phyloP scores from a whole-genome alignment of 2,797 vertebrate genomes.

The Diplodus puntazzo region DNA sequence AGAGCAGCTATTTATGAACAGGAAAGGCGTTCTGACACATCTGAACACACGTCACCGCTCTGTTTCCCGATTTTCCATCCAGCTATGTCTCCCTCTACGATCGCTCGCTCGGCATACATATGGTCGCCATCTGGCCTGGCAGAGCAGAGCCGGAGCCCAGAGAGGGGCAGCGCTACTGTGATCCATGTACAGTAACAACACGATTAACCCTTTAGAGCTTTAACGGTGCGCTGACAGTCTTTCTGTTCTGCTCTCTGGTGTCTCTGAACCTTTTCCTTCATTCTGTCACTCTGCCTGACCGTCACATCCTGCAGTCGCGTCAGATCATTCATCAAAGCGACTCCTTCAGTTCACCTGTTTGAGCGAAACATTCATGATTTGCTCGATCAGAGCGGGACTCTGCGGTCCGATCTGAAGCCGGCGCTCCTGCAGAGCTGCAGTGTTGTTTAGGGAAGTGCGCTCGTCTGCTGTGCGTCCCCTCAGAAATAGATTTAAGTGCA shows the following conservation, averaged over 20 bases:
- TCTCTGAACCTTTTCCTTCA: conserved; percentile 2
- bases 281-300: background rate
- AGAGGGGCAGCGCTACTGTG: conserved; percentile 64
- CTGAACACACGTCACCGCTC: conserved; percentile 61
- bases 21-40: conserved; percentile 54
- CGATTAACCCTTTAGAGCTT: conserved; percentile 76
- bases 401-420: conserved; percentile 26
- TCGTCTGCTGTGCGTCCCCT: conserved; percentile 54
- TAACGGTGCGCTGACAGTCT: conserved; percentile 5
- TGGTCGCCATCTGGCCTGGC: conserved; percentile 86
- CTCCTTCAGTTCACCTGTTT: conserved; percentile 19
- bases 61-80: conserved; percentile 63
- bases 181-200: conserved; percentile 71
- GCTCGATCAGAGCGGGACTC: conserved; percentile 33
- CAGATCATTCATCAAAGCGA: conserved; percentile 3
- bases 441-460: conserved; percentile 58
- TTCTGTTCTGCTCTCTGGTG: background rate
- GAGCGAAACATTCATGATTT: conserved; percentile 6
- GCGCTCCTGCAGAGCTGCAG: conserved; percentile 45
- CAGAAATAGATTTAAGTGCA: conserved; percentile 89
- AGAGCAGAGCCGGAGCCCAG: conserved; percentile 67
- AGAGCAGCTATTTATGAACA: conserved; percentile 34
- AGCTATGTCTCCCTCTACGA: conserved; percentile 58
- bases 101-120: conserved; percentile 79
- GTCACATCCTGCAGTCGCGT: background rate